Conservation (phyloP, 2,888 invertebrate genomes). For the Eilema caniola region DNA sequence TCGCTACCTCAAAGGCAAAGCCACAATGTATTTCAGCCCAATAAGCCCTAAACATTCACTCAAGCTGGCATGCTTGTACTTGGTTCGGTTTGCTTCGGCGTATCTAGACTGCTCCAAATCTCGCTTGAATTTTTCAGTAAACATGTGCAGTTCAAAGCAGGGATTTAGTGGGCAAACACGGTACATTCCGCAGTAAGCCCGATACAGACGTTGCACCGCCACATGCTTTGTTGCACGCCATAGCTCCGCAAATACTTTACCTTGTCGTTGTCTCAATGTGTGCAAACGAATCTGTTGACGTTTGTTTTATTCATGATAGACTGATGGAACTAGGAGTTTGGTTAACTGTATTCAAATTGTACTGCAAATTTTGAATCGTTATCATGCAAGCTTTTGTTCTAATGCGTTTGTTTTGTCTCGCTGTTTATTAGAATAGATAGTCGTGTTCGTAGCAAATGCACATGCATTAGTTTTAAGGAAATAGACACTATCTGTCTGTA, state of each 20-base stretch:
- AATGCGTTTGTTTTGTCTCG: slow-evolving; percentile 8
- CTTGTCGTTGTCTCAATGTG: slow-evolving; percentile 34
- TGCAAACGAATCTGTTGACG: slow-evolving; percentile 45
- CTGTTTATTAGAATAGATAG: background rate
- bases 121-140: slow-evolving; percentile 59
- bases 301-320: slow-evolving; percentile 48
- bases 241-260: slow-evolving; percentile 46
- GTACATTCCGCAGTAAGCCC: slow-evolving; percentile 51
- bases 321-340: slow-evolving; percentile 22
- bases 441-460: background rate
- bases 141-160: slow-evolving; percentile 50
- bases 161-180: slow-evolving; percentile 54
- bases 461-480: background rate
- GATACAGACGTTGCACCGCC: slow-evolving; percentile 37
- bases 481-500: background rate
- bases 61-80: slow-evolving; percentile 25
- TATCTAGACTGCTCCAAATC: slow-evolving; percentile 43
- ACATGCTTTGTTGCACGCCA: slow-evolving; percentile 52
- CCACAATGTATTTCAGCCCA: slow-evolving; percentile 29
- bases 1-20: slow-evolving; percentile 31
- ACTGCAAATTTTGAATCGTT: slow-evolving; percentile 32
- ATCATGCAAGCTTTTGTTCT: slow-evolving; percentile 6
- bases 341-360: slow-evolving; percentile 32
- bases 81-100: slow-evolving; percentile 27
- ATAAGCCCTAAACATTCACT: slow-evolving; percentile 28